phyloP scores from a whole-genome alignment of 2,797 vertebrate genomes.

The Schizothorax lantsangensis region DNA sequence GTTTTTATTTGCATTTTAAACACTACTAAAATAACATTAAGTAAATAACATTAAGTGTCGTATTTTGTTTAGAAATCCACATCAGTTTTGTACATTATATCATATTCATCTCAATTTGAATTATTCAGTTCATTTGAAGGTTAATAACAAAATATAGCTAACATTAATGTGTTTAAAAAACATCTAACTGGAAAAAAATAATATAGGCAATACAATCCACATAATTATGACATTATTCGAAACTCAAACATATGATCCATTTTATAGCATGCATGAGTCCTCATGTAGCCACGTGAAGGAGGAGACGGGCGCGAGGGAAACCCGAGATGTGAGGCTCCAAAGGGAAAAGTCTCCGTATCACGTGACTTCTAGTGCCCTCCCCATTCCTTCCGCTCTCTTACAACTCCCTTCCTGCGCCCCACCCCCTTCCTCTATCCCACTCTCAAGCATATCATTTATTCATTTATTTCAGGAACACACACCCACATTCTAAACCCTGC shows the following conservation, averaged over 20 bases:
- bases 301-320: conserved; percentile 45
- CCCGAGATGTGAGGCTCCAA: conserved; percentile 48
- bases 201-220: background rate
- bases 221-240: background rate
- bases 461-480: conserved; percentile 38
- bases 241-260: background rate
- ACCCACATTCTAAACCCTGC: conserved; percentile 5
- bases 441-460: conserved; percentile 19
- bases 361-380: conserved; percentile 35
- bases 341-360: conserved; percentile 54
- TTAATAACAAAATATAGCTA: background rate
- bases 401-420: background rate
- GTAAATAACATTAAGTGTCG: background rate
- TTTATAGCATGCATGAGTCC: background rate
- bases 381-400: background rate
- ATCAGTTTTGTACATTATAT: background rate
- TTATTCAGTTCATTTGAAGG: background rate
- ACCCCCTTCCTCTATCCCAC: conserved; percentile 26
- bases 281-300: conserved; percentile 24
- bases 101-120: background rate
- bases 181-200: too few relatives aligned
- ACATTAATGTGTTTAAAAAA: background rate
- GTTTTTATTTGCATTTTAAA: background rate
- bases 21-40: background rate
- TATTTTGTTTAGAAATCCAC: background rate